phyloP scores from a whole-genome alignment of 1,140 invertebrate species.

The Hetaerina americana region DNA sequence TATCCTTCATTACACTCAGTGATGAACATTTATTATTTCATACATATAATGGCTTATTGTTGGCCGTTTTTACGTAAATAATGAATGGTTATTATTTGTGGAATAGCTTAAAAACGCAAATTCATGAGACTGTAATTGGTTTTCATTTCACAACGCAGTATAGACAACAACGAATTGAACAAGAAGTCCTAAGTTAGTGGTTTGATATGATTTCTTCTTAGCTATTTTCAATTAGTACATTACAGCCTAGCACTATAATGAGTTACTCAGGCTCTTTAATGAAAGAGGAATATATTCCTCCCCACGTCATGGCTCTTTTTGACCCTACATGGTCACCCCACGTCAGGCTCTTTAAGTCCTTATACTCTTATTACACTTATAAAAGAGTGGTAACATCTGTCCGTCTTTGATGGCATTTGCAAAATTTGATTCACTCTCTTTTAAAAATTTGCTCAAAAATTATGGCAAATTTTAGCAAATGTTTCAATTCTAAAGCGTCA shows the following conservation, averaged over 20 bases:
- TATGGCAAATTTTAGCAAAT: not conserved
- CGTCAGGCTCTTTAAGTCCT: not conserved
- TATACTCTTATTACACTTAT: not conserved
- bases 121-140: not conserved
- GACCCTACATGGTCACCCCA: not conserved
- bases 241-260: not conserved
- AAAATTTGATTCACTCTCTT: not conserved
- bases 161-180: not conserved
- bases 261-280: not conserved
- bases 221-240: not conserved
- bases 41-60: not conserved
- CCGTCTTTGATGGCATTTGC: not conserved
- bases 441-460: not conserved
- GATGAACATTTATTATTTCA: not conserved
- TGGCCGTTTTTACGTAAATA: not conserved
- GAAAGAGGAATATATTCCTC: not conserved
- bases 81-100: not conserved
- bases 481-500: not conserved
- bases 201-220: not conserved
- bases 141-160: not conserved
- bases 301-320: too few species aligned
- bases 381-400: not conserved
- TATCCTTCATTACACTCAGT: not conserved
- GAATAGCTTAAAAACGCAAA: not conserved
- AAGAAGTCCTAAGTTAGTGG: not conserved